Conservation (phyloP, 2,113 vertebrate species). For the Phylloscopus trochilus region DNA sequence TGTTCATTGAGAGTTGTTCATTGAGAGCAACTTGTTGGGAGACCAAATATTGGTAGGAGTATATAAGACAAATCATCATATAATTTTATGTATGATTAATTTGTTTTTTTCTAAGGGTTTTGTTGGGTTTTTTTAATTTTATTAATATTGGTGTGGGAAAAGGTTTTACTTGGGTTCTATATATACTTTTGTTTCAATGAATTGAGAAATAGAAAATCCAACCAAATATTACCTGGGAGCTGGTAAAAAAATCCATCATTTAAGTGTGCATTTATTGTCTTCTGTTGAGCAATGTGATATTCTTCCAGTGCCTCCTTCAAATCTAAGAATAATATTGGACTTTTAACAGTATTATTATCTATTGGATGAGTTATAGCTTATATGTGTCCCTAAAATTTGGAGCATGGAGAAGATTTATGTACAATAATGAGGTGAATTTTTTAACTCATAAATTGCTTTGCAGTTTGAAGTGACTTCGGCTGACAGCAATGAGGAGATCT, state of each 20-base stretch:
- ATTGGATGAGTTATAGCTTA: neutral
- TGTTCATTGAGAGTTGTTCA: neutral
- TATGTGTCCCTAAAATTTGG: neutral
- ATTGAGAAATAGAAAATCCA: neutral
- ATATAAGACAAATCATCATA: neutral
- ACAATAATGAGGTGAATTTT: neutral
- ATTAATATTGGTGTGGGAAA: neutral
- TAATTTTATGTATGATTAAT: rapidly evolving
- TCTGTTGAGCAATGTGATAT: neutral
- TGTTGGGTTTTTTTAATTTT: neutral
- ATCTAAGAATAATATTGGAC: neutral
- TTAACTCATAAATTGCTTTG: neutral
- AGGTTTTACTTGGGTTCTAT: neutral
- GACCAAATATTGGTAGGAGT: neutral
- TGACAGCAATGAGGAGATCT: neutral
- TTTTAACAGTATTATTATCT: neutral
- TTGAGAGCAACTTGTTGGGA: neutral
- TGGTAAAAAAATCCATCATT: neutral
- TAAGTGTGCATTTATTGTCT: neutral
- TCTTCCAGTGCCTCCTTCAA: neutral
- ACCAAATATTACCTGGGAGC: neutral
- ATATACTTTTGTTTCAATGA: neutral
- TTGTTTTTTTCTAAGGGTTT: neutral
- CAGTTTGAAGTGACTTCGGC: neutral
- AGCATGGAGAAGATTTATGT: neutral